phyloP scores from a whole-genome alignment of 1,140 invertebrate species.

The Piezodorus guildinii region DNA sequence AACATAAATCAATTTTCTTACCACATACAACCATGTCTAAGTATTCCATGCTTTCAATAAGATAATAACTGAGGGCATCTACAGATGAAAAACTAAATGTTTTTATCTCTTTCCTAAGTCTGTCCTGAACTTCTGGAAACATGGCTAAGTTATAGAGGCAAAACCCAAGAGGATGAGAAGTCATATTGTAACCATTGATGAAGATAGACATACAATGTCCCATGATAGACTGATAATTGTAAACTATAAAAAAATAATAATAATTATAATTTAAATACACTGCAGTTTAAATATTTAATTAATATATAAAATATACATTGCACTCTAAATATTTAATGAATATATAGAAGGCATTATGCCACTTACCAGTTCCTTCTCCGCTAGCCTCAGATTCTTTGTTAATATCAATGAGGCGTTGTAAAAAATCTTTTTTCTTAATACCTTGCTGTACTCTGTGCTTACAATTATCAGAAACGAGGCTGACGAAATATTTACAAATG shows the following conservation, averaged over 20 bases:
- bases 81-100: neutral
- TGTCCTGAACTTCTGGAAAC: slow-evolving; percentile 44
- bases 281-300: neutral
- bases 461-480: slow-evolving; percentile 15
- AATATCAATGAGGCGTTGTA: slow-evolving; percentile 30
- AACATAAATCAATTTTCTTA: neutral
- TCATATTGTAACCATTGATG: slow-evolving; percentile 25
- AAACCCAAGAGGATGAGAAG: slow-evolving; percentile 38
- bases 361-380: slow-evolving; percentile 22
- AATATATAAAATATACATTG: too few species aligned
- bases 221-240: slow-evolving; percentile 18
- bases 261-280: slow-evolving; percentile 6
- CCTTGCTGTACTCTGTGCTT: slow-evolving; percentile 34
- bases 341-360: too few species aligned
- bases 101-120: slow-evolving; percentile 44
- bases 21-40: slow-evolving; percentile 19
- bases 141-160: slow-evolving; percentile 38
- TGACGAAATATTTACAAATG: slow-evolving; percentile 17
- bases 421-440: slow-evolving; percentile 35
- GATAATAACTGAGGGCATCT: neutral
- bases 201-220: slow-evolving; percentile 19
- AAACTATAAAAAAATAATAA: slow-evolving; percentile 20
- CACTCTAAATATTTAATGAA: neutral
- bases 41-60: slow-evolving; percentile 11
- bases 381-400: slow-evolving; percentile 24